phyloP scores from a whole-genome alignment of 1,140 invertebrate genomes.

The Pogonognathellus flavescens region DNA sequence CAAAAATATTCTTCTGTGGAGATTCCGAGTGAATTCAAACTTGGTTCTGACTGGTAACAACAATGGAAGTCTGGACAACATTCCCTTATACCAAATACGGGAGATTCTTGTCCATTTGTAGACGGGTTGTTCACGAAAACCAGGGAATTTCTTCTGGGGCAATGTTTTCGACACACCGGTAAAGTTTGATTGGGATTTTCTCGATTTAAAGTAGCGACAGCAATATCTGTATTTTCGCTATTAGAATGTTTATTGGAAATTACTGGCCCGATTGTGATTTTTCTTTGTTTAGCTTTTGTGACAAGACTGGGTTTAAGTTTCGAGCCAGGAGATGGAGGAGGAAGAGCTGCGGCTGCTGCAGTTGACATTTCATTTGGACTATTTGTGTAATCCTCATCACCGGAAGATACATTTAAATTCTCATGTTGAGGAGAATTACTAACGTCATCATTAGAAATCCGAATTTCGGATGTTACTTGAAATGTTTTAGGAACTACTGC shows the following conservation, averaged over 20 bases:
- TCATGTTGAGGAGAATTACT: neutral
- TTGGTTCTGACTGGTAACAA: slow-evolving; percentile 59
- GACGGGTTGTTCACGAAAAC: neutral
- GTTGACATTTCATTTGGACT: neutral
- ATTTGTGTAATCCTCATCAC: neutral
- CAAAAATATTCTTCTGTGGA: neutral
- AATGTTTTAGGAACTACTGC: slow-evolving; percentile 61
- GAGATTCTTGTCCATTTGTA: neutral
- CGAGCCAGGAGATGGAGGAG: slow-evolving; percentile 33
- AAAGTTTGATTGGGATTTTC: neutral
- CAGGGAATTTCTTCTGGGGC: slow-evolving; percentile 17
- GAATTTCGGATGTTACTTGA: slow-evolving; percentile 63
- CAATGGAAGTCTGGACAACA: slow-evolving; percentile 24
- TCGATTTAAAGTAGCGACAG: neutral
- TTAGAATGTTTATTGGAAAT: neutral
- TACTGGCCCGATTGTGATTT: neutral
- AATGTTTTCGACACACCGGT: neutral
- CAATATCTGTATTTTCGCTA: neutral
- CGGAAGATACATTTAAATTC: neutral
- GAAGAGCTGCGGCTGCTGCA: neutral
- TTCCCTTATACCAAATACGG: neutral
- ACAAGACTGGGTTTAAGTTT: neutral
- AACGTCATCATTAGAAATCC: neutral
- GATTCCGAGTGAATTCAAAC: slow-evolving; percentile 46
- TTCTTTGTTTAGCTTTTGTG: slow-evolving; percentile 18